phyloP scores from a whole-genome alignment of 2,888 invertebrate genomes.

The Xylocampa areola region DNA sequence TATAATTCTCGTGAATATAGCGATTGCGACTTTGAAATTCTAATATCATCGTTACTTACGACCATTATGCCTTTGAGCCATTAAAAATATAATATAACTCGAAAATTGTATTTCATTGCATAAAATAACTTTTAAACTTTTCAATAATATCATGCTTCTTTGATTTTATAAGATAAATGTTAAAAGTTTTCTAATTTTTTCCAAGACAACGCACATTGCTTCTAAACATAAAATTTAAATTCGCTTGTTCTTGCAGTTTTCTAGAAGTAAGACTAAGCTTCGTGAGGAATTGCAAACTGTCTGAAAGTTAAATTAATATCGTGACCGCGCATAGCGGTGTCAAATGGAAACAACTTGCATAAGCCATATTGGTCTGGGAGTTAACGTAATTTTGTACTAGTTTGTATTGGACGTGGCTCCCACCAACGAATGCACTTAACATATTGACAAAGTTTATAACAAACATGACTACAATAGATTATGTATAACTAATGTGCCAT shows the following conservation, averaged over 20 bases:
- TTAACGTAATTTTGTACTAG: slow-evolving; percentile 47
- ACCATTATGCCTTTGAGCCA: too few relatives aligned
- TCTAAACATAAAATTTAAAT: slow-evolving; percentile 21
- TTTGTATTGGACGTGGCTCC: slow-evolving; percentile 38
- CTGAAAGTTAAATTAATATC: slow-evolving; percentile 49
- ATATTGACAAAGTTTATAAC: slow-evolving; percentile 57
- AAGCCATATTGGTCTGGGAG: slow-evolving; percentile 38
- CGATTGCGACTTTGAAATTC: too few relatives aligned
- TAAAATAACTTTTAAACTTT: slow-evolving; percentile 3
- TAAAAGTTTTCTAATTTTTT: slow-evolving; percentile 26
- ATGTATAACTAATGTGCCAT: slow-evolving; percentile 39
- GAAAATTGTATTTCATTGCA: neutral
- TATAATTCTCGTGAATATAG: too few relatives aligned
- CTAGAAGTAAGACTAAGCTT: slow-evolving; percentile 28
- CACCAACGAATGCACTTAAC: slow-evolving; percentile 49
- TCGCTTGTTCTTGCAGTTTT: slow-evolving; percentile 22
- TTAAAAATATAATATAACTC: neutral
- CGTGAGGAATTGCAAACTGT: slow-evolving; percentile 31
- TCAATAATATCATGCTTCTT: slow-evolving; percentile 11
- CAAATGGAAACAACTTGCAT: slow-evolving; percentile 28
- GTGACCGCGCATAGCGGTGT: slow-evolving; percentile 45
- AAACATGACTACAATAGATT: slow-evolving; percentile 41
- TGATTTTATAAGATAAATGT: slow-evolving; percentile 27
- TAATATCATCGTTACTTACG: too few relatives aligned
- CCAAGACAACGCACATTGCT: slow-evolving; percentile 16